Conservation (phyloP, 2,113 vertebrate species). For the Suncus etruscus region DNA sequence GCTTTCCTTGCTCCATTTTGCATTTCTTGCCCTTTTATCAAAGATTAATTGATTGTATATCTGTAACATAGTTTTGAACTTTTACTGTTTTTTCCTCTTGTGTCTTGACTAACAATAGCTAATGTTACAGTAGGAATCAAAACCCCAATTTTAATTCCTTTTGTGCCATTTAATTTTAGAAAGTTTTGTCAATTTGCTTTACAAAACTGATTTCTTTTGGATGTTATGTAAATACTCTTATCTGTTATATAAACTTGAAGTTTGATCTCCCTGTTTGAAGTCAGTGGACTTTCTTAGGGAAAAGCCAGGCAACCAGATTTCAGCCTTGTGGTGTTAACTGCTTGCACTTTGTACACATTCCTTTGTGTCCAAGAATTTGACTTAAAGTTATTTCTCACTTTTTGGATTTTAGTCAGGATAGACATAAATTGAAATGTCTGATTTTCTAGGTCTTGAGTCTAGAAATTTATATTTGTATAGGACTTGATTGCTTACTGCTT, state of each 20-base stretch:
- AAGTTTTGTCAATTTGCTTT: constrained; percentile 36
- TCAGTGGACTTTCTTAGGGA: constrained; percentile 21
- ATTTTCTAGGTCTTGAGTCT: constrained; percentile 51
- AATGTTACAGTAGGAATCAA: constrained; percentile 19
- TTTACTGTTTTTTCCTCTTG: constrained; percentile 14
- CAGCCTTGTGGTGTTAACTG: not conserved
- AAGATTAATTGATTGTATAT: too few species aligned
- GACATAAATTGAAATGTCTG: constrained; percentile 35
- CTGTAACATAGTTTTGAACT: too few species aligned
- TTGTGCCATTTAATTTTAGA: constrained; percentile 45
- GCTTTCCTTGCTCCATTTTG: too few species aligned
- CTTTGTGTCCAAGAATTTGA: constrained; percentile 48
- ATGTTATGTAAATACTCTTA: not conserved
- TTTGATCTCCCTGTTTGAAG: not conserved
- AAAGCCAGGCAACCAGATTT: constrained; percentile 8
- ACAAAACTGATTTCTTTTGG: constrained; percentile 44
- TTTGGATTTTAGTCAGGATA: constrained; percentile 8
- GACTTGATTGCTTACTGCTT: constrained; percentile 14
- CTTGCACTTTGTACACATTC: constrained; percentile 6
- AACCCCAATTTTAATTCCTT: constrained; percentile 52
- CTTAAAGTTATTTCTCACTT: constrained; percentile 34
- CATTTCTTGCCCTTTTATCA: too few species aligned
- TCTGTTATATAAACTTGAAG: constrained; percentile 22
- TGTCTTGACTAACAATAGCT: constrained; percentile 11
- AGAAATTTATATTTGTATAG: constrained; percentile 2